Evolutionary conservation across 2,888 invertebrate genomes (phyloP), one percentile per base, ranked within the genome.

Genomic region (Spisula solida): DNA sequence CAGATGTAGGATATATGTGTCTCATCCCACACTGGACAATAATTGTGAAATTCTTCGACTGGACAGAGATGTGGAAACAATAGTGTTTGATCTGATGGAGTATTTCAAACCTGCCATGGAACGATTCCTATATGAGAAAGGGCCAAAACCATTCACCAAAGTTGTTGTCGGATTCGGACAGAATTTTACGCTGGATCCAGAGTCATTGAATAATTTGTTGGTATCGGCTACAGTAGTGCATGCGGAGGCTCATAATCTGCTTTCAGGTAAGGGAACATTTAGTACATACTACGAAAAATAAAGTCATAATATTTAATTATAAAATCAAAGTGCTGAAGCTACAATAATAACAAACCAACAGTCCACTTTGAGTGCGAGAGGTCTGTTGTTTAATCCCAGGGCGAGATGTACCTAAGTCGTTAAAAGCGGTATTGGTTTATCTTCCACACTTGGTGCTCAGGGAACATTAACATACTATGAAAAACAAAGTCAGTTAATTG

Each of bases 91-190:
- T 70, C 92, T 91, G 81, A 55, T 90, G 10, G 66, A 86, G 14
- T 90, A 93, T 80, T 95, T 95, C 86, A 70, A 88, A 41, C 92
- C 91, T 6, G 90, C 90, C 1, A 41, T 94, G 48, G 84, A 91
- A 12, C 88, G 75, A 51, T 94, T 92, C 66, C 34, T 92, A 4
- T 78, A 86, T 20, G 89, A 87, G 0, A 41, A 82, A 47, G 92
- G 92, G 0, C 87, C 92, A 4, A 91, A 90, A 56, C 95, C 95
- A 0, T 88, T 89, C 12, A 88, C 93, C 5, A 91, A 94, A 56
- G 92, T 94, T n/a, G 51, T 93, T 18, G 82, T 95, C 20, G 92
- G 93, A 16, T 93, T 95, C 84, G 95, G 95, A n/a, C 95, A 95
- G 75, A 90, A 92, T 85, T 94, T 94, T 88, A 88, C 86, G 16